Percentiles rank a stretch among this genome's conserved stretches.
phyloP scores from a whole-genome alignment of 2,797 vertebrate species.

The Tokudaia tokunoshimensis region DNA sequence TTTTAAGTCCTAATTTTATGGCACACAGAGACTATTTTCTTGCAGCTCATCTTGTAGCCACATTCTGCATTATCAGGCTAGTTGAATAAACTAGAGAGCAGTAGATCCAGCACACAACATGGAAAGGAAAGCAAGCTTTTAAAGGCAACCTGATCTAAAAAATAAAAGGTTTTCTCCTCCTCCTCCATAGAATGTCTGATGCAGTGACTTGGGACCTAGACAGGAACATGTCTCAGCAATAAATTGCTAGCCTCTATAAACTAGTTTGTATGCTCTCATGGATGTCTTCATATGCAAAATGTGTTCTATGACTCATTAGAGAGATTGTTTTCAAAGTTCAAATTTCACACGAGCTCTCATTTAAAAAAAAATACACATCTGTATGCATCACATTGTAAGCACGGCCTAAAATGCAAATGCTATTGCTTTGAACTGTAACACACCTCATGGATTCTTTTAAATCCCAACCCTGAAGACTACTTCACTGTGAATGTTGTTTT shows the following conservation, averaged over 20 bases:
- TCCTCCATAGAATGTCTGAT: conserved; percentile 10
- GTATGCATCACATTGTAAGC: background rate
- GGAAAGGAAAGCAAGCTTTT: conserved; percentile 75
- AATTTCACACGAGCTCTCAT: conserved; percentile 25
- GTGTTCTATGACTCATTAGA: conserved; percentile 41
- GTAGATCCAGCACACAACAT: conserved; percentile 82
- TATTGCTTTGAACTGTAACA: conserved; percentile 21
- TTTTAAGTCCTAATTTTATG: conserved; percentile 84
- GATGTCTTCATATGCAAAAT: conserved; percentile 13
- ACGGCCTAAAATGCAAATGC: background rate
- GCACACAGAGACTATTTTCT: conserved; percentile 1
- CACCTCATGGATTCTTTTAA: conserved; percentile 1
- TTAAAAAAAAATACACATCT: conserved; percentile 6
- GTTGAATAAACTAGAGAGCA: conserved; percentile 73
- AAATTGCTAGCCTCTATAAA: conserved; percentile 11
- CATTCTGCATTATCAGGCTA: conserved; percentile 76
- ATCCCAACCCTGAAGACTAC: background rate
- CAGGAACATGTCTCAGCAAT: background rate
- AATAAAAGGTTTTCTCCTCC: background rate
- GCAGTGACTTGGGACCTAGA: background rate
- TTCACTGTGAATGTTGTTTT: background rate
- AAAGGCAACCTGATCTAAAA: conserved; percentile 87
- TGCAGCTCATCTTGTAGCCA: conserved; percentile 71
- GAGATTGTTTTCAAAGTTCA: background rate
- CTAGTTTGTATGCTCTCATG: conserved; percentile 29